phyloP scores from a whole-genome alignment of 2,797 vertebrate genomes.

The Pseudochirops corinnae region DNA sequence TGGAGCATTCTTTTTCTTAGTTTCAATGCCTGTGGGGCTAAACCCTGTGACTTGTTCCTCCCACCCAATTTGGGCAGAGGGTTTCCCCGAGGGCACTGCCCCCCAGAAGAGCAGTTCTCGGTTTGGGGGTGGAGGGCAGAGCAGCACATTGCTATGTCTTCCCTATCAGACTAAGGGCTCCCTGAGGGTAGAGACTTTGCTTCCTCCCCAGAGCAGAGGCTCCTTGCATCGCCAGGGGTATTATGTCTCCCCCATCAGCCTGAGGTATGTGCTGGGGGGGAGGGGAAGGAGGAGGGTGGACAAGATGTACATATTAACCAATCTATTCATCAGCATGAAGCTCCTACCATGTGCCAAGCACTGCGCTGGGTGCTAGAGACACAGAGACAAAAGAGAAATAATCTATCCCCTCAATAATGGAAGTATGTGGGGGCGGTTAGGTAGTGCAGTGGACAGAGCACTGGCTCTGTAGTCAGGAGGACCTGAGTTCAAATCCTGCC shows the following conservation, averaged over 20 bases:
- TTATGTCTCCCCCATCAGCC: not conserved
- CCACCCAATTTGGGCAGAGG: not conserved
- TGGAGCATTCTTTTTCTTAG: not conserved
- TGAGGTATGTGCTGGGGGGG: too few species aligned
- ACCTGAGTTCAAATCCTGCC: conserved; percentile 3
- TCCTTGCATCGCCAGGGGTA: too few species aligned
- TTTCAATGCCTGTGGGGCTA: not conserved
- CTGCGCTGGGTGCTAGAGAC: not conserved
- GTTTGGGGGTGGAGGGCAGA: not conserved
- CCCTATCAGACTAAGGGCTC: not conserved
- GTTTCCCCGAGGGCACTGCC: not conserved
- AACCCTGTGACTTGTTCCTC: not conserved
- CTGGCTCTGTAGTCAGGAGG: not conserved
- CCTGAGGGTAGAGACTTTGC: not conserved
- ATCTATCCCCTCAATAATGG: not conserved
- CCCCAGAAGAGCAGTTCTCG: not conserved
- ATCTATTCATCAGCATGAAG: not conserved
- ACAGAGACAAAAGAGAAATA: not conserved
- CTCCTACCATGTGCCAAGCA: not conserved
- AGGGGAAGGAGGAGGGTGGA: too few species aligned
- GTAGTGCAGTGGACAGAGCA: not conserved
- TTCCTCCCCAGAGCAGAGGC: too few species aligned
- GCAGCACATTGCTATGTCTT: not conserved
- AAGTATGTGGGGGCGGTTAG: not conserved
- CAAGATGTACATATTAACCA: not conserved